phyloP scores from a whole-genome alignment of 1,140 invertebrate species.

The Thrips palmi region DNA sequence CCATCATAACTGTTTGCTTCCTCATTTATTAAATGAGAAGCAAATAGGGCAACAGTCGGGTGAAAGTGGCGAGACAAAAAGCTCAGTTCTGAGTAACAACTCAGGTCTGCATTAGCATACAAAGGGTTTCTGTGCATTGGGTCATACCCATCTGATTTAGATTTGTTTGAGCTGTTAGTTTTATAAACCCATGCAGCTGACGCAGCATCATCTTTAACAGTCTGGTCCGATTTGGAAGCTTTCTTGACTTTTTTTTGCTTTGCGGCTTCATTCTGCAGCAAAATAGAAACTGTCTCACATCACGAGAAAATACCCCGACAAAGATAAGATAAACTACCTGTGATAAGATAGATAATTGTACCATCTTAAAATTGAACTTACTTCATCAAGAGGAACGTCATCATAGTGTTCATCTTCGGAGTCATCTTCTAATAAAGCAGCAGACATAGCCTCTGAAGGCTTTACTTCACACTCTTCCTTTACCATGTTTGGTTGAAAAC shows the following conservation, averaged over 20 bases:
- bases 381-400: constrained; percentile 17
- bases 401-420: constrained; percentile 24
- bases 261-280: not conserved
- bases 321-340: constrained; percentile 1
- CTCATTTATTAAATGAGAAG: constrained; percentile 54
- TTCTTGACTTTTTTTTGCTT: too few relatives aligned
- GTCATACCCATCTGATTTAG: constrained; percentile 33
- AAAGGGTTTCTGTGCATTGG: constrained; percentile 63
- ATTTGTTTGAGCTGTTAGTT: constrained; percentile 8
- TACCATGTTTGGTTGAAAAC: constrained; percentile 14
- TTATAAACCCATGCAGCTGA: too few relatives aligned
- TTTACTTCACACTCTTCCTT: constrained; percentile 14
- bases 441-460: constrained; percentile 12
- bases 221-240: too few relatives aligned
- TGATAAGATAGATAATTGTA: constrained; percentile 5
- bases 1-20: constrained; percentile 65
- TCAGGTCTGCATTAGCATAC: constrained; percentile 51
- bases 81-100: constrained; percentile 51
- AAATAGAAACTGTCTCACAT: not conserved
- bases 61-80: constrained; percentile 63
- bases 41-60: constrained; percentile 79
- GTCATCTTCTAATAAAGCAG: constrained; percentile 14
- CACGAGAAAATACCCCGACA: constrained; percentile 3
- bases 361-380: too few relatives aligned
- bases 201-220: too few relatives aligned